phyloP scores from a whole-genome alignment of 2,113 vertebrate genomes.

The Uria lomvia region DNA sequence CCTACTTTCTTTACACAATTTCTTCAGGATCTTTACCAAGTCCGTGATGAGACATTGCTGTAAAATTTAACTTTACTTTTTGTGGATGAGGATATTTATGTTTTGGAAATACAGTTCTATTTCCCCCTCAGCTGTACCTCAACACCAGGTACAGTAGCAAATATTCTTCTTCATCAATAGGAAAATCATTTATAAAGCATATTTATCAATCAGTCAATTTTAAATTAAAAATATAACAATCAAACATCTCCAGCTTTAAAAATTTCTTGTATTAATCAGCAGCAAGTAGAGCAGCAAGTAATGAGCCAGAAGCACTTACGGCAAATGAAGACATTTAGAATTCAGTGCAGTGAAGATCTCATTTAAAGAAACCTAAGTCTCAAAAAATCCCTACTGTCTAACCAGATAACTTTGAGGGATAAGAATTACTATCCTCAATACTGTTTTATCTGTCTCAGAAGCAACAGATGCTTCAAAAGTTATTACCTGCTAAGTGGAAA shows the following conservation, averaged over 20 bases:
- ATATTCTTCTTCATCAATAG: constrained; percentile 9
- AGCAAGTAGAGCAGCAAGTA: constrained; percentile 35
- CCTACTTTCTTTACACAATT: not conserved
- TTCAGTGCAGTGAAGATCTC: constrained; percentile 1
- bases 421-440: constrained; percentile 34
- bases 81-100: not conserved
- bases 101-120: not conserved
- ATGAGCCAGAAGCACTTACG: constrained; percentile 10
- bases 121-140: not conserved
- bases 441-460: constrained; percentile 53
- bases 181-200: constrained; percentile 23
- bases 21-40: not conserved
- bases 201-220: constrained; percentile 58
- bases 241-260: constrained; percentile 60
- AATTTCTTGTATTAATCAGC: constrained; percentile 66
- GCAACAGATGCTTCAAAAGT: constrained; percentile 67
- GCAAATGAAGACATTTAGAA: constrained; percentile 40
- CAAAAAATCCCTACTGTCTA: constrained; percentile 7
- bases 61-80: not conserved
- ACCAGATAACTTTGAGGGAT: constrained; percentile 10
- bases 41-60: not conserved
- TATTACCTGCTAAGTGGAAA: constrained; percentile 75
- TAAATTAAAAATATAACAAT: constrained; percentile 63
- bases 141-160: not conserved
- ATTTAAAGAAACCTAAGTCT: not conserved